Conservation (phyloP, 2,888 invertebrate species). For the Rhaphigaster nebulosa region DNA sequence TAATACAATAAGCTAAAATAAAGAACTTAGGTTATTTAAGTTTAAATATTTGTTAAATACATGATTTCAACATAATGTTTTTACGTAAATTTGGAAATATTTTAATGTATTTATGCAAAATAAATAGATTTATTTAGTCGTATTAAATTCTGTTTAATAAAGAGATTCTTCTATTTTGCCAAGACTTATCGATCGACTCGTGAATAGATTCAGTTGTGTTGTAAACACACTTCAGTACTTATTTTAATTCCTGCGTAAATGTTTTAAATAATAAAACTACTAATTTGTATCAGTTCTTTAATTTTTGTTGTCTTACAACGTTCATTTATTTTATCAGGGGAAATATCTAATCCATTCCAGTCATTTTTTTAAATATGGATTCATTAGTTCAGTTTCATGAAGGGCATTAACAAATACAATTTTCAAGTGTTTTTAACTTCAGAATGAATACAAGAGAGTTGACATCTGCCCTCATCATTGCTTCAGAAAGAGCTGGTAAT, state of each 20-base stretch:
- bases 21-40: not conserved
- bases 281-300: not conserved
- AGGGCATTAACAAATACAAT: not conserved
- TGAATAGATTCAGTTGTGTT: not conserved
- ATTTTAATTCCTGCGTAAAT: not conserved
- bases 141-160: not conserved
- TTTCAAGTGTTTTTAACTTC: not conserved
- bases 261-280: not conserved
- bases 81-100: not conserved
- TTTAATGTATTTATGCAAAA: not conserved
- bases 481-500: slow-evolving; percentile 86
- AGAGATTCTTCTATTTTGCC: not conserved
- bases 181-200: not conserved
- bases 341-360: not conserved
- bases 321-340: not conserved
- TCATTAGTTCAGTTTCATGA: not conserved
- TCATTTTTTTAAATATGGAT: not conserved
- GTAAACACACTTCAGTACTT: not conserved
- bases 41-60: not conserved
- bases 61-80: not conserved
- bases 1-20: not conserved
- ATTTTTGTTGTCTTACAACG: not conserved
- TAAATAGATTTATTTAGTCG: not conserved
- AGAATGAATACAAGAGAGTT: slow-evolving; percentile 11
- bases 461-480: slow-evolving; percentile 66